Base-by-base conservation (phyloP, 92 coral and sea anemone species). In the Bergia puertoricense region DNA sequence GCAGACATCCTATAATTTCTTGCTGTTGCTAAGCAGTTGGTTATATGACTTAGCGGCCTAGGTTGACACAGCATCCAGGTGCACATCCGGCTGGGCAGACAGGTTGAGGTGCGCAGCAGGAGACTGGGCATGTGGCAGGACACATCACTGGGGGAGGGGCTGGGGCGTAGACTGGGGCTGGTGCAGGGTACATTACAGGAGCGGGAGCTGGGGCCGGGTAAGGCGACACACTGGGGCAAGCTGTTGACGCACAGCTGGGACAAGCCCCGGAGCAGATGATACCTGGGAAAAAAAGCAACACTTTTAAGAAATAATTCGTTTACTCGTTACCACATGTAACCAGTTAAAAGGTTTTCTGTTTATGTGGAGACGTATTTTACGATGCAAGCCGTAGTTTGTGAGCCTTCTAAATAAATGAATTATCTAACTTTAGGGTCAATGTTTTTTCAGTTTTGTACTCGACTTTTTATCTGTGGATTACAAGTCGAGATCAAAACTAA, bases 111-210 rank as follows among this genome's bases (percentile, higher is more conserved):
- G 87, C 79, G 44, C 78, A 69, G 77, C 87, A 84, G 15, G 42
- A 14, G 46, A 46, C 68, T 84, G 87, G 79, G 48, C 87, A 84
- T 13, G 79, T 0, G 9, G 77, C 22, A 30, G 87, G 78, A 37
- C 87, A 84, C 18, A 71, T 40, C 42, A 42, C 54, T 14, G 80
- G 13, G 51, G 87, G 57, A n/a, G 82, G 41, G 13, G 86, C 56
- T n/a, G 86, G 86, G 5, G 86, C 86, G 62, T 82, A 82, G 77
- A 82, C 76, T 45, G 87, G 87, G 23, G 87, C 87, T 22, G 76
- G 77, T 22, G 77, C 86, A 67, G 86, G 85, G 85, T 81, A 54
- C 86, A 56, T 71, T 10, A 66, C 86, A 6, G 85, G 85, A 20
- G 85, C 59, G 15, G 85, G 85, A 51, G 42, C 30, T 44, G 79